Conservation (phyloP, 2,113 vertebrate species). For the Dasyprocta punctata region DNA sequence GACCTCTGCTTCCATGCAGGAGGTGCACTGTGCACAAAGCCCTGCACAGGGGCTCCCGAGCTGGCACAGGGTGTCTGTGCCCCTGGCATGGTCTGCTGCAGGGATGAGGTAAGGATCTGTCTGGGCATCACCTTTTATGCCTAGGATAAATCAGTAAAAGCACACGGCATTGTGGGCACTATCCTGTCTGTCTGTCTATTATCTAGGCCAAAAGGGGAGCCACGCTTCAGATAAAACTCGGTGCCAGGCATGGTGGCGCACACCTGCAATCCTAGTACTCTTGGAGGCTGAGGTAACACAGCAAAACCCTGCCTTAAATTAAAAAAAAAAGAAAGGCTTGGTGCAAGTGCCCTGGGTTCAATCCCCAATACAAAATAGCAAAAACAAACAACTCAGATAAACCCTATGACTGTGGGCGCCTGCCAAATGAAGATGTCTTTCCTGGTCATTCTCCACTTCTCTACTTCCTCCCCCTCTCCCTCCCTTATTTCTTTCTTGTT, state of each 20-base stretch:
- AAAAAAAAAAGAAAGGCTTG: not conserved
- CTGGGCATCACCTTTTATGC: not conserved
- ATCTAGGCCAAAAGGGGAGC: not conserved
- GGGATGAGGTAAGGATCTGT: accelerated
- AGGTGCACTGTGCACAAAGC: not conserved
- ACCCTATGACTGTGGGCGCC: accelerated
- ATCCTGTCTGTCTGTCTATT: not conserved
- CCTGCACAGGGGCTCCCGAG: not conserved
- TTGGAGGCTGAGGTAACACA: not conserved
- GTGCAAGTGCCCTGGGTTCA: not conserved
- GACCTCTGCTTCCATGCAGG: no score
- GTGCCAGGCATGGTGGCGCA: not conserved
- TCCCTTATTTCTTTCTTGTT: not conserved
- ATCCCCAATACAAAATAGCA: not conserved
- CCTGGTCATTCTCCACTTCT: not conserved
- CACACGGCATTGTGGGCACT: not conserved
- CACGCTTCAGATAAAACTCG: not conserved
- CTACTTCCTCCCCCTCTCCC: not conserved
- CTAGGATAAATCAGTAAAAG: not conserved
- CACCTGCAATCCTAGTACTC: not conserved
- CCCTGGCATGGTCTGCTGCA: not conserved
- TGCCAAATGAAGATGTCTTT: accelerated
- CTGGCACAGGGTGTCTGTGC: not conserved
- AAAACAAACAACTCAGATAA: not conserved
- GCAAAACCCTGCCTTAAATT: not conserved